phyloP scores from a whole-genome alignment of 2,888 invertebrate species.

The Pharmacophagus antenor region DNA sequence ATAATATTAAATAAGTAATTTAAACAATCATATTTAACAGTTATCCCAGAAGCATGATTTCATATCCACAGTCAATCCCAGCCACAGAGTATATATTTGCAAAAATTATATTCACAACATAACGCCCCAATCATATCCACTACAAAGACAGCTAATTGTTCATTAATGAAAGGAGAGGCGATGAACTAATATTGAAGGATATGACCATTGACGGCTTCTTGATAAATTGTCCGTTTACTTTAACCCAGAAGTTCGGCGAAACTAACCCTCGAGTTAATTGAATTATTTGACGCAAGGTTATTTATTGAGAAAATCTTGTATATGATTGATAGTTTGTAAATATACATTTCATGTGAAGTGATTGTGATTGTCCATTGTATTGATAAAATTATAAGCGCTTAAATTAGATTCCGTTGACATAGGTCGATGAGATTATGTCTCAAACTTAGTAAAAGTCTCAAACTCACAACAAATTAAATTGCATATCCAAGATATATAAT shows the following conservation, averaged over 20 bases:
- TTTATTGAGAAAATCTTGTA: background rate
- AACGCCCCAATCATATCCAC: background rate
- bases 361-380: background rate
- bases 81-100: no score
- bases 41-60: no score
- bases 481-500: no score
- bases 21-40: no score
- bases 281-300: conserved; percentile 7
- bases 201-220: conserved; percentile 12
- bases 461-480: no score
- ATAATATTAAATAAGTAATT: no score
- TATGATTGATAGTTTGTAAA: background rate
- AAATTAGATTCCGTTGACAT: no score
- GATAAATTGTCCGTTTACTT: conserved; percentile 21
- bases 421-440: no score
- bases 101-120: no score
- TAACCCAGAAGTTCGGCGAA: conserved; percentile 12
- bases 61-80: background rate
- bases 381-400: no score
- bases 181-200: conserved; percentile 11
- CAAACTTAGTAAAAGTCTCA: no score
- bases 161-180: background rate
- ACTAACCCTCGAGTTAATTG: conserved; percentile 18
- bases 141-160: conserved; percentile 1
- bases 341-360: background rate